These are phyloP conservation scores for Platyscapa corneri DNA, from an alignment of 1,140 invertebrate genomes.

Conservation along the genomic window DNA sequence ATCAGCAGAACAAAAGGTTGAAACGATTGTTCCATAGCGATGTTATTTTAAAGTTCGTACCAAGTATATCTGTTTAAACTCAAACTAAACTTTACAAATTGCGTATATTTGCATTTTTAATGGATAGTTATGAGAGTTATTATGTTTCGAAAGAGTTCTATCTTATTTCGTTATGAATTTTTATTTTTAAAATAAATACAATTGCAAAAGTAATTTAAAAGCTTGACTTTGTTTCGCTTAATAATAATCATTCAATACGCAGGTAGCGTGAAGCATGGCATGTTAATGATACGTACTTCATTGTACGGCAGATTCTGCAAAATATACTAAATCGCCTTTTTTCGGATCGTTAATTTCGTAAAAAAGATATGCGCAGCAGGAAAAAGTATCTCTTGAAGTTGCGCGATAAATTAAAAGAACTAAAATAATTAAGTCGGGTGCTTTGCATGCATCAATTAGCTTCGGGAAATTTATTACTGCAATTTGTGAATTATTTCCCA, in stretches of 20 bases:
- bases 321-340: background rate
- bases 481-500: no score
- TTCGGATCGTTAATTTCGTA: background rate
- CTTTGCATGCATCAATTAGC: background rate
- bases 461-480: no score
- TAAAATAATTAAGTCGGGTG: conserved; percentile 4
- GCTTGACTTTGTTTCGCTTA: background rate
- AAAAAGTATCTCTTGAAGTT: no score
- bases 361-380: no score
- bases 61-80: background rate
- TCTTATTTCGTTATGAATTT: background rate
- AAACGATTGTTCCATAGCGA: background rate
- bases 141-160: background rate
- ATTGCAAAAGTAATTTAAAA: background rate
- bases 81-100: background rate
- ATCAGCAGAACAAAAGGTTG: background rate
- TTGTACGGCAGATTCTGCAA: background rate
- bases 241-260: no score
- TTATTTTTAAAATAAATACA: background rate
- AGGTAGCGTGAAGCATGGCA: background rate
- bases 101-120: background rate
- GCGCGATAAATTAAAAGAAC: no score
- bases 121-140: background rate
- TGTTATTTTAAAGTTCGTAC: conserved; percentile 3
- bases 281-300: background rate